Percentiles rank a stretch among this genome's conserved stretches.
These are phyloP conservation scores for rabbit (Oryctolagus cuniculus) DNA, from an alignment of 2,113 vertebrate species.

Conservation along the genomic window mOryCun1.1 NC_091445.1:88950501-88951000, in stretches of 20 bases:
- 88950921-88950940: conserved; percentile 3
- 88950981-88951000: conserved; percentile 25
- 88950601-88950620: neutral
- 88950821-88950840: neutral
- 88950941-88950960: neutral
- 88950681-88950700: neutral
- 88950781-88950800: neutral
- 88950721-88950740: neutral
- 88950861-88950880: neutral
- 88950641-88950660: neutral
- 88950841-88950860: conserved; percentile 15
- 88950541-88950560: neutral
- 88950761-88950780: neutral
- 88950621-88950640: neutral
- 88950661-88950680: neutral
- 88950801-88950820: neutral
- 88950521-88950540: neutral
- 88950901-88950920: conserved; percentile 24
- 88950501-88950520: neutral
- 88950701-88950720: neutral
- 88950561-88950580: neutral
- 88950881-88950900: conserved; percentile 6
- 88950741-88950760: neutral
- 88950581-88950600: neutral
- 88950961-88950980: neutral